Evolutionary conservation across 2,888 invertebrate genomes (phyloP), one percentile per base, ranked within the genome.

Genomic region (Lamellibrachia satsuma): DNA sequence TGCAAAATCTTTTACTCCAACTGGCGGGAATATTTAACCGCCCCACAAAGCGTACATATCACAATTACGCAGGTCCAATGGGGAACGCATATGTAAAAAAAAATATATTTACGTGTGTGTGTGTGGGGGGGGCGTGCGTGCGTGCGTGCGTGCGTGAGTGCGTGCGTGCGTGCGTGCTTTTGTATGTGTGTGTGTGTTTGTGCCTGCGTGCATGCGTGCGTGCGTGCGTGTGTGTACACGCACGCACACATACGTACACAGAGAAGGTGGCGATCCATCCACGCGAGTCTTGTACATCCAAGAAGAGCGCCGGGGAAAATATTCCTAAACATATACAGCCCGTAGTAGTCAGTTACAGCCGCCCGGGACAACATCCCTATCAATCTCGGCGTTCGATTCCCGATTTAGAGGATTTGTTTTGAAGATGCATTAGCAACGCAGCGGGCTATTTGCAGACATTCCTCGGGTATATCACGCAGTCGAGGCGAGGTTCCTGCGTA

Each of bases 361-460:
- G 39, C 39, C 39, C 75, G n/a, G 1, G 6, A 22, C 75, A 22
- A 22, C 75, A 22, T 22, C 6, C 22, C 75, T 75, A 75, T 75
- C 75, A 75, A 75, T 75, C 75, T 22, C n/a, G 75, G n/a, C 22
- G 75, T 75, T 75, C 75, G 75, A 75, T 75, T 75, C 75, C 75
- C 75, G 75, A 75, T 75, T 75, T 75, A 75, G 75, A 15, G 75
- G 75, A 22, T 75, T 75, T 75, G 75, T 75, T 75, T 75, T 75
- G 75, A 75, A 75, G 75, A 75, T 75, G 75, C 75, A 75, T 75
- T 75, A 75, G 75, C 75, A 22, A 75, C 75, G 75, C 75, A 22
- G 15, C 75, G 22, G 75, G 15, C 75, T 75, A 75, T 75, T 75
- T n/a, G 75, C n/a, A n/a, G 75, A 22, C 75, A 75, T 75, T 75